Evolutionary conservation across 2,888 invertebrate species (phyloP).

Genomic region (Xestia ashworthii): DNA sequence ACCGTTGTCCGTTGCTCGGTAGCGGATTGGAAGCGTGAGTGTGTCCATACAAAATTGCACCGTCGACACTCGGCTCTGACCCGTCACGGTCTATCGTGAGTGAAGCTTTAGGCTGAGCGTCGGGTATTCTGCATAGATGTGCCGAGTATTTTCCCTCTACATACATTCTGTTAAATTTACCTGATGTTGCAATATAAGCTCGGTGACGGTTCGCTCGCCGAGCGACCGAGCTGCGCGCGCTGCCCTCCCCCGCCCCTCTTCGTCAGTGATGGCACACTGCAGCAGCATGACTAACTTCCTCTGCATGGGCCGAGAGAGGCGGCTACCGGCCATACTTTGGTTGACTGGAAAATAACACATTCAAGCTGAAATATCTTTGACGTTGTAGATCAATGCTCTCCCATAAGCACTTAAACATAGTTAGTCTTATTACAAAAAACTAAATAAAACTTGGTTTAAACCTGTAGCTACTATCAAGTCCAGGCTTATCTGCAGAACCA

Average conservation of each 20-base stretch:
- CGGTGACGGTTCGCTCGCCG: conserved; percentile 98
- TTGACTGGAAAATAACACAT: conserved; percentile 69
- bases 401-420: not conserved
- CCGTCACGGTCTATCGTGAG: no score
- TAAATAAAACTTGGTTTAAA: no score
- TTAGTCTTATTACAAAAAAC: not conserved
- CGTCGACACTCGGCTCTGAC: no score
- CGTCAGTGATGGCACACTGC: conserved; percentile 97
- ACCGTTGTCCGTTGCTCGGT: no score
- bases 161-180: conserved; percentile 65
- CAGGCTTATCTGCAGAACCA: no score
- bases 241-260: conserved; percentile 95
- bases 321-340: conserved; percentile 76
- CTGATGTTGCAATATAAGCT: conserved; percentile 97
- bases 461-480: no score
- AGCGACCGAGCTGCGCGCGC: conserved; percentile 97
- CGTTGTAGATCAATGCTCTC: not conserved
- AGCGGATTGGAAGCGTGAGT: no score
- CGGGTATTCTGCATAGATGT: not conserved
- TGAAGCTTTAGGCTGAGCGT: not conserved
- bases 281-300: conserved; percentile 97
- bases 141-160: not conserved
- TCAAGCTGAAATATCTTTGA: not conserved
- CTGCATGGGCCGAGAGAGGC: conserved; percentile 97
- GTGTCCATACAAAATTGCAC: no score